phyloP scores from a whole-genome alignment of 2,113 vertebrate genomes.

The Leiothrix lutea region DNA sequence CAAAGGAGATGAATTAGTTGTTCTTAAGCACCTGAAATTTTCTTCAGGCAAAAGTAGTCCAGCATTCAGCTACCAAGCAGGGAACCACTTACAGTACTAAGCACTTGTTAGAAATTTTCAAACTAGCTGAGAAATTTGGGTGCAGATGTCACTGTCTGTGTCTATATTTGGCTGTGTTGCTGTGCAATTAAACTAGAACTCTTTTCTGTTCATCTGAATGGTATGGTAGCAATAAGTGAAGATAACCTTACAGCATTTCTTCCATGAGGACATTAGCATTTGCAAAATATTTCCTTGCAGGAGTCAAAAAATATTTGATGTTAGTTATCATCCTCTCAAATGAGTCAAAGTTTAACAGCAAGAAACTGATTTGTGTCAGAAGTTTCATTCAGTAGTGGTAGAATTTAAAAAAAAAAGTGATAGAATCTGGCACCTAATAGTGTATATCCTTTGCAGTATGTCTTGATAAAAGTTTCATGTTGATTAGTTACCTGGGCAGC shows the following conservation, averaged over 20 bases:
- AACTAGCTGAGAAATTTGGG: not conserved
- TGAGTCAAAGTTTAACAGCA: not conserved
- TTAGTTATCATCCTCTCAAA: not conserved
- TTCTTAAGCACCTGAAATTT: not conserved
- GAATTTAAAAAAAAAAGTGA: not conserved
- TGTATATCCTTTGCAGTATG: not conserved
- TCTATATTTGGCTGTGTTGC: conserved; percentile 13
- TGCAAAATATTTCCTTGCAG: not conserved
- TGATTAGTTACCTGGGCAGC: conserved; percentile 16
- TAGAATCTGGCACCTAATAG: not conserved
- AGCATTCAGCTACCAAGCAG: not conserved
- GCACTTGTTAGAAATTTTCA: not conserved
- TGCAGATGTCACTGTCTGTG: not conserved
- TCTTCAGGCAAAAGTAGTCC: not conserved
- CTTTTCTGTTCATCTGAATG: not conserved
- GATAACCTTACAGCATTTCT: not conserved
- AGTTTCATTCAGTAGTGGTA: not conserved
- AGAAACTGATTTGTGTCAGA: not conserved
- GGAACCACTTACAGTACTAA: not conserved
- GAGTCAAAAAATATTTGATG: not conserved
- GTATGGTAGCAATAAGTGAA: not conserved
- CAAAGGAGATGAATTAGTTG: not conserved
- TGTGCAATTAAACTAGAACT: conserved; percentile 10
- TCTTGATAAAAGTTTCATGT: conserved; percentile 6
- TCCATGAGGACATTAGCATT: not conserved